These are phyloP conservation scores for Dendropsophus ebraccatus DNA, from an alignment of 2,113 vertebrate genomes.

Conservation along the genomic window DNA sequence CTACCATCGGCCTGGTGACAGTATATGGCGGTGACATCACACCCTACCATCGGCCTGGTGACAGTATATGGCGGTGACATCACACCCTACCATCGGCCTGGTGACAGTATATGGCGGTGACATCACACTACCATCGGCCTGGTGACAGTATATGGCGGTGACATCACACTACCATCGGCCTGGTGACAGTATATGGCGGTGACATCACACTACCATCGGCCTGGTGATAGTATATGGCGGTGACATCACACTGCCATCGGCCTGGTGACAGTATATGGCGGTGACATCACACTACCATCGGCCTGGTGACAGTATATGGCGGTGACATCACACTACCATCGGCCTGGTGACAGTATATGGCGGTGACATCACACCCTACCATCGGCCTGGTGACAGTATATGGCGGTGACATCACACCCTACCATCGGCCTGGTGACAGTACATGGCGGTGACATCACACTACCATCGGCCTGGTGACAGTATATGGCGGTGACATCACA, in stretches of 20 bases:
- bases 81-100: neutral
- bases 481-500: neutral
- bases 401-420: neutral
- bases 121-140: neutral
- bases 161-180: too few relatives aligned
- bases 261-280: neutral
- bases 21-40: neutral
- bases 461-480: neutral
- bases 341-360: neutral
- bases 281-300: too few relatives aligned
- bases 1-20: neutral
- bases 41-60: constrained; percentile 65
- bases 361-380: too few relatives aligned
- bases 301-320: neutral
- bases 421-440: neutral
- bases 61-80: neutral
- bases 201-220: too few relatives aligned
- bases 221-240: neutral
- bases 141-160: neutral
- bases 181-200: neutral
- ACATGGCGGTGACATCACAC: neutral
- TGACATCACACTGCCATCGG: too few relatives aligned
- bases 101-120: neutral
- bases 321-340: too few relatives aligned
- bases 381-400: neutral